Evolutionary conservation across 2,888 invertebrate genomes (phyloP).

Genomic region (Protophormia terraenovae): DNA sequence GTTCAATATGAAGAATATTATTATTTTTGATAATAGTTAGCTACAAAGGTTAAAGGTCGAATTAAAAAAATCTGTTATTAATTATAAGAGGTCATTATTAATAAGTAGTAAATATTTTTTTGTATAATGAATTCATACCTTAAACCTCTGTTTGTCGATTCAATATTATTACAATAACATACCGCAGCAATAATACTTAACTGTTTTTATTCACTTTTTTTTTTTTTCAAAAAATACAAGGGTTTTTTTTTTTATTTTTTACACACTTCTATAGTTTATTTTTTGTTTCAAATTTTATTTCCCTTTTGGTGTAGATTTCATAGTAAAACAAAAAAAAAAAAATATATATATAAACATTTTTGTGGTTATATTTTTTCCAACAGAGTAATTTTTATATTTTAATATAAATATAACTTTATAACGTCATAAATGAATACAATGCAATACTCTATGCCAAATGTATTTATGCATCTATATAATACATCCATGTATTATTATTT

Average conservation of each 20-base stretch:
- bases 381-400: not conserved
- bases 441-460: not conserved
- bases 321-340: not conserved
- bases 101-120: not conserved
- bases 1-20: no score
- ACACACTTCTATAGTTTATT: not conserved
- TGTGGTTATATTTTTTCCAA: constrained; percentile 34
- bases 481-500: not conserved
- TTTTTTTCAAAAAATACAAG: constrained; percentile 29
- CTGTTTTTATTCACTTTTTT: constrained; percentile 25
- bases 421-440: constrained; percentile 2
- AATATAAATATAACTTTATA: constrained; percentile 50
- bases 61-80: no score
- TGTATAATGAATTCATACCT: not conserved
- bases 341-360: constrained; percentile 3
- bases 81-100: no score
- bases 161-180: constrained; percentile 25
- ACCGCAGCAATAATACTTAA: constrained; percentile 60
- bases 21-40: no score
- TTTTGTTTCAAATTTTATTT: constrained; percentile 43
- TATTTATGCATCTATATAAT: not conserved
- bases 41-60: no score
- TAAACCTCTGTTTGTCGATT: constrained; percentile 1
- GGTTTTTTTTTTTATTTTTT: constrained; percentile 11
- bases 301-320: constrained; percentile 62